Evolutionary conservation across 2,797 vertebrate genomes (phyloP).

Genomic region (Hephaestus fuliginosus): DNA sequence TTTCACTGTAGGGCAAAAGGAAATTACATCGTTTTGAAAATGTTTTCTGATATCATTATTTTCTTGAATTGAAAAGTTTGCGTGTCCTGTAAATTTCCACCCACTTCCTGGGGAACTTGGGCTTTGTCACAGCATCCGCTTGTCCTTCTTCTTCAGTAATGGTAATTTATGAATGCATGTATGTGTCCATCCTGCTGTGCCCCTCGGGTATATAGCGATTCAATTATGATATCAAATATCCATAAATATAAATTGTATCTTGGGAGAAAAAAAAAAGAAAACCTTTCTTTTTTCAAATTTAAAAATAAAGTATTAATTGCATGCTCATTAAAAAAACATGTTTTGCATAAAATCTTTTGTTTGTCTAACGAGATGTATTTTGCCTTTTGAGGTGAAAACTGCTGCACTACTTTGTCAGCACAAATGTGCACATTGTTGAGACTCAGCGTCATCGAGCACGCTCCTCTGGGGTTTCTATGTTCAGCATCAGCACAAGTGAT

Average conservation of each 20-base stretch:
- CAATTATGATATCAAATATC: not conserved
- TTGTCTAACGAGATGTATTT: constrained; percentile 16
- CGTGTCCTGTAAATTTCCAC: not conserved
- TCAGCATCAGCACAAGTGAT: constrained; percentile 61
- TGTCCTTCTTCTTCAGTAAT: not conserved
- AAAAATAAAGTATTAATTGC: constrained; percentile 5
- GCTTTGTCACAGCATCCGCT: not conserved
- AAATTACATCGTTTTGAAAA: constrained; percentile 8
- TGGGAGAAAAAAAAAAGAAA: not conserved
- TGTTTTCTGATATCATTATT: not conserved
- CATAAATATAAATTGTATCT: not conserved
- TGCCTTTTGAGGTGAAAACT: constrained; percentile 36
- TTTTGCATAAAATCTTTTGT: constrained; percentile 21
- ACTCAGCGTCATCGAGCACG: constrained; percentile 56
- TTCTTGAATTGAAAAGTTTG: constrained; percentile 4
- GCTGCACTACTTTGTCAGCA: constrained; percentile 56
- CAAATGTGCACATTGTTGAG: constrained; percentile 47
- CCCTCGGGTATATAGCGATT: not conserved
- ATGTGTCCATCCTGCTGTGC: not conserved
- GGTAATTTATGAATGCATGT: not conserved
- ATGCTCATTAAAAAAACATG: not conserved
- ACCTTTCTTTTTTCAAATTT: not conserved
- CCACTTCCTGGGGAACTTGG: not conserved
- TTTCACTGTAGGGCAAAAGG: constrained; percentile 14
- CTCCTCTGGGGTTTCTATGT: constrained; percentile 50